Evolutionary conservation across 1,140 invertebrate species (phyloP), one percentile per base, ranked within the genome.

Genomic region (Microplitis mediator): DNA sequence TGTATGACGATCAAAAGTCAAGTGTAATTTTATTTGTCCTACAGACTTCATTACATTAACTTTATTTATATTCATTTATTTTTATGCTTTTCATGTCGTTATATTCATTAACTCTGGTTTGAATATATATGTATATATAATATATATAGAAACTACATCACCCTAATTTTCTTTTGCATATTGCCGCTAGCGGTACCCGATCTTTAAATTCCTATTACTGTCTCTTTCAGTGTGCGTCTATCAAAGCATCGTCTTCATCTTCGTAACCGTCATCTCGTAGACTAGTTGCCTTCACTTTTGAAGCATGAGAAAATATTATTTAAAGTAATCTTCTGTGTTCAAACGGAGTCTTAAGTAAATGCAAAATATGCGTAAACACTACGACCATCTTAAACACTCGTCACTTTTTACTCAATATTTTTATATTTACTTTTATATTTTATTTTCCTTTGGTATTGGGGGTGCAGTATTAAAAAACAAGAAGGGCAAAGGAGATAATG

Each of bases 291-390:
- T 60, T 60, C 23, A 60, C 58, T 56, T 56, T 14, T 16, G n/a
- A 5, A 56, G 52, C n/a, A 56, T 16, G 58, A 60, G 16, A 60
- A 60, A 60, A 60, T 60, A 32, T 31, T 60, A 60, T 60, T 60
- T 34, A 14, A 60, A 60, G 58, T 60, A 60, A 60, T 60, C 58
- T 60, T 6, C 58, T 34, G 58, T 60, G 58, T 32, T 60, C 58
- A 60, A 60, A 60, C 58, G 58, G 23, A 60, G 31, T 23, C 23
- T 34, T 60, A 34, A 60, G 16, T 60, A 23, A 23, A 60, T 60
- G 58, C 58, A 60, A 60, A 60, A 60, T 60, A 23, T 31, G 16
- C 58, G 58, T 60, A 34, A 60, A 31, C 58, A 34, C 58, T 23
- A 60, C 58, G 58, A 60, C 58, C n/a, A 4, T 16, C 23, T 32